Conservation (phyloP, 2,888 invertebrate genomes). For the Epinotia nisella region DNA sequence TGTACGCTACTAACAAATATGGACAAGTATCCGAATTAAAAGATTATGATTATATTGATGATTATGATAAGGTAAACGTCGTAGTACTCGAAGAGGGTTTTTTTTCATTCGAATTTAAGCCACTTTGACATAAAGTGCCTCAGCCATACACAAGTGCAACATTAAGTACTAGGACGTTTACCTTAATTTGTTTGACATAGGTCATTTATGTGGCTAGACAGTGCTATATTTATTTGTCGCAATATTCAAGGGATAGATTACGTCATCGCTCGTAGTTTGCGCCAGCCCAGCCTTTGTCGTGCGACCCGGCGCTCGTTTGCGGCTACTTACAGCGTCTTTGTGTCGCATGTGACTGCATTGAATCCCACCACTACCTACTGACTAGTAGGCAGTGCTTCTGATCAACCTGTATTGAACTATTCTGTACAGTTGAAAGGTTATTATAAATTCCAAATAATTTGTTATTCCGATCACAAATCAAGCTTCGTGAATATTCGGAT, state of each 20-base stretch:
- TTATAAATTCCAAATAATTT: conserved; percentile 23
- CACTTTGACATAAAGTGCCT: too few species aligned
- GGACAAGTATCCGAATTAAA: too few species aligned
- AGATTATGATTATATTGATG: too few species aligned
- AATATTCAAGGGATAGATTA: neutral
- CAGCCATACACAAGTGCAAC: too few species aligned
- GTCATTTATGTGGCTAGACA: too few species aligned
- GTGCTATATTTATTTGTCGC: neutral
- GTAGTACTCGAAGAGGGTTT: too few species aligned
- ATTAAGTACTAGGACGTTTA: too few species aligned
- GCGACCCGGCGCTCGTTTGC: conserved; percentile 65
- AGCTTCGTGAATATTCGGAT: conserved; percentile 24
- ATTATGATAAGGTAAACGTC: too few species aligned
- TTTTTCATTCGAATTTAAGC: too few species aligned
- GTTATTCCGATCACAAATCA: conserved; percentile 34
- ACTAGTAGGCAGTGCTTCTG: neutral
- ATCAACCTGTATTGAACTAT: too few species aligned
- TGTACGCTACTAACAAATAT: too few species aligned
- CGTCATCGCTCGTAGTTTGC: conserved; percentile 37
- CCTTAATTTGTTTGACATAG: too few species aligned
- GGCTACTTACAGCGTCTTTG: conserved; percentile 67
- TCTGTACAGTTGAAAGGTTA: neutral
- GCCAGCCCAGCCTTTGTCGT: conserved; percentile 56
- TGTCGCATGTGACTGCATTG: conserved; percentile 54
- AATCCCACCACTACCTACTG: conserved; percentile 32